Conservation (phyloP, 2,888 invertebrate species). For the Conops quadrifasciatus region DNA sequence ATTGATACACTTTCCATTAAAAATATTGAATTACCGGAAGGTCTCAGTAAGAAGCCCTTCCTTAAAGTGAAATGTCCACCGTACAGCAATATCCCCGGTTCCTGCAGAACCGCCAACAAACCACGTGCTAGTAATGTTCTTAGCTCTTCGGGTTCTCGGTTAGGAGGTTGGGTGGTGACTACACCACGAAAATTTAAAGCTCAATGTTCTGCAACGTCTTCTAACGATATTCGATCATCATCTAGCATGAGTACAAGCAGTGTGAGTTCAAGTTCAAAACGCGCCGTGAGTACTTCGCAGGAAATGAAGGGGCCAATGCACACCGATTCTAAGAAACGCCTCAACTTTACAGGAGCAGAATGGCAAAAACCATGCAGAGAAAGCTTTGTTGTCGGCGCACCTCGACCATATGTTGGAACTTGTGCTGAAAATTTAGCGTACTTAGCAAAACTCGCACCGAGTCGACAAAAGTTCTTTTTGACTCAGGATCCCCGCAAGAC, state of each 20-base stretch:
- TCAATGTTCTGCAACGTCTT: conserved; percentile 41
- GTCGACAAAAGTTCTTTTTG: conserved; percentile 55
- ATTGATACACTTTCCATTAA: conserved; percentile 45
- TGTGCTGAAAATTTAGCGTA: conserved; percentile 52
- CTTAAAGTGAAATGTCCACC: conserved; percentile 20
- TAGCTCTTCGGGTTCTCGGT: conserved; percentile 52
- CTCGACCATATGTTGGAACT: conserved; percentile 50
- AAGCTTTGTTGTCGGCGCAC: conserved; percentile 54
- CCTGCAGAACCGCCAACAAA: conserved; percentile 28
- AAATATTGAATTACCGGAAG: conserved; percentile 51
- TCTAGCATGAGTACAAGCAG: neutral
- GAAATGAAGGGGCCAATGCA: conserved; percentile 51
- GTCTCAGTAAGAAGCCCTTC: conserved; percentile 29
- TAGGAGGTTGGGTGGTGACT: conserved; percentile 47
- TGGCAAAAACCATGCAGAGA: conserved; percentile 54
- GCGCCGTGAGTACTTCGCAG: conserved; percentile 42
- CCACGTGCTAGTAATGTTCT: conserved; percentile 43
- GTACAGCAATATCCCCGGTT: neutral
- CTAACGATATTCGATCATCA: neutral
- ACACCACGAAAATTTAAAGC: conserved; percentile 46
- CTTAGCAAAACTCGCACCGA: conserved; percentile 49
- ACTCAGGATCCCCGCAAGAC: conserved; percentile 60
- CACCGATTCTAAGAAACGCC: conserved; percentile 43
- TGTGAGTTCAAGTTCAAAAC: neutral
- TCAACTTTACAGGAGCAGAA: conserved; percentile 46